phyloP scores from a whole-genome alignment of 2,797 vertebrate species.

The Parauchenoglanis punctatus region DNA sequence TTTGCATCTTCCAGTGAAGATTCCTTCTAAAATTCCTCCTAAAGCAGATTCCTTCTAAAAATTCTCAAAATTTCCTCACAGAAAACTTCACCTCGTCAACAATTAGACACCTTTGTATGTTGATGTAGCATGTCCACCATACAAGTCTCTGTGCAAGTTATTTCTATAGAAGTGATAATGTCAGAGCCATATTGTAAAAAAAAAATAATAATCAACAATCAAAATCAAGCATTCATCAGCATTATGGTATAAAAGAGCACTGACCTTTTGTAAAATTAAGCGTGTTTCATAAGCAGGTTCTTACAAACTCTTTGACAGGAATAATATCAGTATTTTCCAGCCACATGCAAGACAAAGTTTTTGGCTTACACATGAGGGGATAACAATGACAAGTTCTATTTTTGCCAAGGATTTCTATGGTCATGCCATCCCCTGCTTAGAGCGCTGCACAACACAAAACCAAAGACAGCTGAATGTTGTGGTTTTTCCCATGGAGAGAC shows the following conservation, averaged over 20 bases:
- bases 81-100: not conserved
- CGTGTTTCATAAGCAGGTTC: constrained; percentile 39
- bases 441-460: constrained; percentile 44
- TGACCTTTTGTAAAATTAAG: constrained; percentile 31
- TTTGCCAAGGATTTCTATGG: constrained; percentile 1
- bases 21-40: not conserved
- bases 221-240: not conserved
- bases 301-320: constrained; percentile 7
- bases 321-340: not conserved
- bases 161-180: not conserved
- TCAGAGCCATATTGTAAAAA: not conserved
- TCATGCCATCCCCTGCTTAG: constrained; percentile 28
- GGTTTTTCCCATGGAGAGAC: constrained; percentile 63
- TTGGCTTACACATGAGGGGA: not conserved
- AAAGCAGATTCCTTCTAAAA: not conserved
- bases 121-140: not conserved
- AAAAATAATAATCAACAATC: not conserved
- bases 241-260: not conserved
- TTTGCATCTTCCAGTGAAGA: not conserved
- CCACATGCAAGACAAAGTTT: not conserved
- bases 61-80: too few relatives aligned
- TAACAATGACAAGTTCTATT: not conserved
- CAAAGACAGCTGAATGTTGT: constrained; percentile 68
- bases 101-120: not conserved
- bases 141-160: not conserved